phyloP scores from a whole-genome alignment of 1,140 invertebrate genomes.

The Pogonomyrmex californicus region DNA sequence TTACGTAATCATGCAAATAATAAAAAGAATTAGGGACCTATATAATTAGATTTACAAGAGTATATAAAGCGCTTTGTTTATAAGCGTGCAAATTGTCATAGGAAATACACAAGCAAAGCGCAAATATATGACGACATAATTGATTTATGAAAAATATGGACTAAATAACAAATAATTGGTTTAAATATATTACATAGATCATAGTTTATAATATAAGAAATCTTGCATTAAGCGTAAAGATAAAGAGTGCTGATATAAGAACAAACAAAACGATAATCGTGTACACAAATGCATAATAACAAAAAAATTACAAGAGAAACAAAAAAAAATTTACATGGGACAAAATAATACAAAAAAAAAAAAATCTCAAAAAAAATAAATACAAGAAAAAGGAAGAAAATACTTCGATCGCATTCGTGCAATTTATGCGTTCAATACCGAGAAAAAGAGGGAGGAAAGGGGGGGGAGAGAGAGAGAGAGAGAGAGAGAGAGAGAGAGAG shows the following conservation, averaged over 20 bases:
- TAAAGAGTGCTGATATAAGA: background rate
- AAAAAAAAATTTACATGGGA: background rate
- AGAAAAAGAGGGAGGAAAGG: slow-evolving; percentile 22
- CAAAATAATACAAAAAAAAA: background rate
- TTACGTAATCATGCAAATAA: background rate
- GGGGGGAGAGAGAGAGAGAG: background rate
- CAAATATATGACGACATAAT: background rate
- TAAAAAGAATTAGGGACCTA: background rate
- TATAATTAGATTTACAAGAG: background rate
- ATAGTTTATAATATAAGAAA: background rate
- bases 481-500: background rate
- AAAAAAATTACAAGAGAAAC: slow-evolving; percentile 8
- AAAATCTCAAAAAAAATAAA: background rate
- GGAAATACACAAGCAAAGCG: background rate
- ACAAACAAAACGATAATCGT: slow-evolving; percentile 1
- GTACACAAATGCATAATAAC: background rate
- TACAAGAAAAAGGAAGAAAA: slow-evolving; percentile 63
- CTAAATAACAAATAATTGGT: no score
- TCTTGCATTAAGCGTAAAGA: slow-evolving; percentile 1
- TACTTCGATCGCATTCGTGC: slow-evolving; percentile 75
- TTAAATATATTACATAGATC: background rate
- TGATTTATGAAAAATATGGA: no score
- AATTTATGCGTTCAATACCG: slow-evolving; percentile 83
- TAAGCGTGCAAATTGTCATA: no score
- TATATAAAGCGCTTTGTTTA: background rate